Conservation (phyloP, 2,113 vertebrate genomes). For the Catharus fuscescens region DNA sequence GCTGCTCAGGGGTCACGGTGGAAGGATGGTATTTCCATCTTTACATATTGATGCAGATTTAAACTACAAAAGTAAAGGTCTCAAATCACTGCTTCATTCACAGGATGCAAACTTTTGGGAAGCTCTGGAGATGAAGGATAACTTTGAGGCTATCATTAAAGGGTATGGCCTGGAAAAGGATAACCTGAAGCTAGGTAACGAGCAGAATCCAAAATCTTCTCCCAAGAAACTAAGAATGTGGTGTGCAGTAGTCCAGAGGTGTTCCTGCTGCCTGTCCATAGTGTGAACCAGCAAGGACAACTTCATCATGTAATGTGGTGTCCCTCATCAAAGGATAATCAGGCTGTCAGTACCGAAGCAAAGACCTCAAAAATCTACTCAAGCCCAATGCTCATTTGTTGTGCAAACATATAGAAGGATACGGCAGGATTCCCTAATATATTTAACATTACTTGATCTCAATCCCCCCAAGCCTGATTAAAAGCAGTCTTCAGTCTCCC, state of each 20-base stretch:
- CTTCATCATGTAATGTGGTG: background rate
- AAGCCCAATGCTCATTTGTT: accelerated
- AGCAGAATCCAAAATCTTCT: background rate
- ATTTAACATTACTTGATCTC: background rate
- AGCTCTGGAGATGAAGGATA: background rate
- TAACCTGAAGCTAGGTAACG: background rate
- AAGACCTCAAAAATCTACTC: background rate
- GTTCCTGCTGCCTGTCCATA: background rate
- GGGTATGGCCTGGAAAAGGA: background rate
- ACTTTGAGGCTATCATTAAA: background rate
- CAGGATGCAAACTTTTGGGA: background rate
- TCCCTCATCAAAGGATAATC: background rate
- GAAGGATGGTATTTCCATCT: background rate
- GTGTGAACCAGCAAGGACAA: background rate
- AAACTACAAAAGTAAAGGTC: background rate
- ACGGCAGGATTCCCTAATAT: background rate
- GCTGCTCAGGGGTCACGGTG: background rate
- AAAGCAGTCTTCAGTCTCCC: background rate
- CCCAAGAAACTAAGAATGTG: background rate
- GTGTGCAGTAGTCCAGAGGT: background rate
- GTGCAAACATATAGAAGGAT: background rate
- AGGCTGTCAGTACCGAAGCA: background rate
- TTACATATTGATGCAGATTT: background rate
- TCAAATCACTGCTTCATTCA: background rate
- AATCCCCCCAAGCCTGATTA: accelerated